Base-by-base conservation (phyloP, 2,113 vertebrate species). In the Rhipidura dahli region DNA sequence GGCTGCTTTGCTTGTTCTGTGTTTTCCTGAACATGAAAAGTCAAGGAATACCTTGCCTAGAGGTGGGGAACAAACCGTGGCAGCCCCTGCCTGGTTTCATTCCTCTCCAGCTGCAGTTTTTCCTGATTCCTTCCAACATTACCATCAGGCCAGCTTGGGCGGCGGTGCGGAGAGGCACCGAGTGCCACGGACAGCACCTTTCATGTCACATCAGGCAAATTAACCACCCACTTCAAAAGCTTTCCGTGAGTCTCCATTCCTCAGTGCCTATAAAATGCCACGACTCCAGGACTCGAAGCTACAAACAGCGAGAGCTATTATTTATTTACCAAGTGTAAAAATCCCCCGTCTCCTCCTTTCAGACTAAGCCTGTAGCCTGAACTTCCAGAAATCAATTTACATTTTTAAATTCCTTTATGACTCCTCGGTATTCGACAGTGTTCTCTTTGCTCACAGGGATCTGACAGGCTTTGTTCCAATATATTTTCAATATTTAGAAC, bases 361-460 rank as follows among this genome's bases (percentile, higher is more conserved):
- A 87, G 64, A 51, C 80, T 77, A 47, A 90, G 65, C 81, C 68
- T 0, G 1, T 40, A 79, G 87, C 73, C 73, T 72, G 65, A 94
- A 96, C 88, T 96, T 96, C 40, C 83, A 86, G 72, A 96, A 96
- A 96, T 93, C 80, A 96, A 92, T 96, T 96, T 94, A 71, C 82
- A 86, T 92, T 94, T 96, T 75, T 13, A 60, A 87, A 94, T 94
- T 84, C 92, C 64, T 96, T 89, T 94, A 90, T 83, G 87, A 94
- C 70, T 57, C 78, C 73, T 89, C 35, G 70, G 68, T 89, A 94
- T 90, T 95, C 5, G 4, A 37, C 50, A 79, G 49, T 3, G 0
- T 70, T 94, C 87, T 88, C 44, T 72, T 94, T 76, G 93, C 94
- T 95, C 68, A 70, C 85, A 97, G 84, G 89, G 92, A 86, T 96